phyloP scores from a whole-genome alignment of 2,888 invertebrate species.

The Coenonympha arcania region DNA sequence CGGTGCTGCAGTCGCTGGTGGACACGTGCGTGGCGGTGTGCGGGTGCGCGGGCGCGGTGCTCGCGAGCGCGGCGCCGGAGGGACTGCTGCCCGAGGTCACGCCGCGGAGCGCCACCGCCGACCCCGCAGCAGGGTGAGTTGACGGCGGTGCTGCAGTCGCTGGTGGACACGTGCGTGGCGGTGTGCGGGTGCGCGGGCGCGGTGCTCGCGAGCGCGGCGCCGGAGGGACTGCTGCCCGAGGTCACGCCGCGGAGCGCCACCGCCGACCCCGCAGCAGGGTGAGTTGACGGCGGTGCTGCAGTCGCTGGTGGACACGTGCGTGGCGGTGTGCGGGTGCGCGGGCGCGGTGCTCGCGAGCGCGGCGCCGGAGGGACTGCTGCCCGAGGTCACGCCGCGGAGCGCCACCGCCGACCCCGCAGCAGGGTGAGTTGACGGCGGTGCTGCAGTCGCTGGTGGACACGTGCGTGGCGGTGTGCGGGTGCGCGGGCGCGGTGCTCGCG shows the following conservation, averaged over 20 bases:
- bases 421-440: background rate
- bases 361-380: background rate
- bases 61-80: background rate
- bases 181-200: conserved; percentile 2
- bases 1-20: background rate
- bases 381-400: background rate
- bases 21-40: conserved; percentile 1
- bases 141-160: background rate
- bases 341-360: background rate
- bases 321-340: conserved; percentile 1
- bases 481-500: background rate
- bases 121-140: background rate
- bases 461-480: conserved; percentile 1
- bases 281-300: background rate
- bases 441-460: background rate
- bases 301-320: background rate
- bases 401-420: background rate
- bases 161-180: conserved; percentile 2
- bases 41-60: background rate
- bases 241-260: background rate
- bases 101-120: background rate
- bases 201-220: background rate
- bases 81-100: background rate
- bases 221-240: background rate
- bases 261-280: background rate